Conservation (phyloP, 2,113 vertebrate species). For the Phoenicopterus ruber region DNA sequence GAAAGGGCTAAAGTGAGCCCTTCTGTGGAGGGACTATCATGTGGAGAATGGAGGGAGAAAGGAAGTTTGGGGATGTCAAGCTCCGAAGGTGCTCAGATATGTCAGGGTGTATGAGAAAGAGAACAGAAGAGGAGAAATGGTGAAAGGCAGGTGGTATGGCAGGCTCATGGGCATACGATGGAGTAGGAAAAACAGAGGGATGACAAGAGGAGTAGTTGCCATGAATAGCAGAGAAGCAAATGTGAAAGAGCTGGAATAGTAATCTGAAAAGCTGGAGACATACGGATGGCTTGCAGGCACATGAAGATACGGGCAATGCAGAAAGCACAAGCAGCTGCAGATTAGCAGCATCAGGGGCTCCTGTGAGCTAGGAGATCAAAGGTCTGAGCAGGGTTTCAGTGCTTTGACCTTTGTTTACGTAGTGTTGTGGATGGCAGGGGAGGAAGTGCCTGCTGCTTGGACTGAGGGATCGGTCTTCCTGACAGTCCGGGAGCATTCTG, state of each 20-base stretch:
- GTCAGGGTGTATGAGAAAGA: neutral
- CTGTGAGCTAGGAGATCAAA: neutral
- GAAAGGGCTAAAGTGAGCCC: neutral
- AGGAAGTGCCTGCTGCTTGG: neutral
- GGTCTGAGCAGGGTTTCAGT: neutral
- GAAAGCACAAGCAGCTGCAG: neutral
- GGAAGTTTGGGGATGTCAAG: neutral
- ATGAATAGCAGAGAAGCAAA: neutral
- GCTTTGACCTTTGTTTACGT: neutral
- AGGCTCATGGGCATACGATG: neutral
- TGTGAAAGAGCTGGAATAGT: neutral
- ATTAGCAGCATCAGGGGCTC: neutral
- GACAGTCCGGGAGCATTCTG: accelerated
- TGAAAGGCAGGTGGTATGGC: neutral
- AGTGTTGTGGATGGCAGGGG: neutral
- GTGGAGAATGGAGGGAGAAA: neutral
- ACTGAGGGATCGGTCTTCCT: neutral
- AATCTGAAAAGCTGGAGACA: neutral
- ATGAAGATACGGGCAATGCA: neutral
- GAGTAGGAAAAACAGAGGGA: neutral
- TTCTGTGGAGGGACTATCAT: neutral
- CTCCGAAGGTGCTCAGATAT: neutral
- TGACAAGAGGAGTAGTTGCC: neutral
- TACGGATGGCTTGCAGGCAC: neutral
- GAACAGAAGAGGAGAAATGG: neutral